Evolutionary conservation across 2,113 vertebrate genomes (phyloP).

Genomic region (Otolemur garnettii): DNA sequence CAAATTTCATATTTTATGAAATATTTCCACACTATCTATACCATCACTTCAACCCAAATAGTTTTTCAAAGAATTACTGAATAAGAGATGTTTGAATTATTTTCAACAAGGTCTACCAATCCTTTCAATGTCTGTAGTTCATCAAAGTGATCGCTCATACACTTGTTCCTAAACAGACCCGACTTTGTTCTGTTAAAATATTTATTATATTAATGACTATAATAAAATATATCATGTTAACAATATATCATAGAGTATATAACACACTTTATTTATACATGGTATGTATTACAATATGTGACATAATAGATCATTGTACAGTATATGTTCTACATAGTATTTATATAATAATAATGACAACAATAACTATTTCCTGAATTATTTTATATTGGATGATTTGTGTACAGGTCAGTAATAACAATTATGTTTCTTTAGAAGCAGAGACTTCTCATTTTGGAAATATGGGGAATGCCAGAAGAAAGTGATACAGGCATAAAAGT

Average conservation of each 20-base stretch:
- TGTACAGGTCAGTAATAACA: not conserved
- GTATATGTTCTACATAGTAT: not conserved
- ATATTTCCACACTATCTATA: not conserved
- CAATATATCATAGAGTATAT: not conserved
- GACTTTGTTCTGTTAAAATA: constrained; percentile 12
- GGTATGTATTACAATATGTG: not conserved
- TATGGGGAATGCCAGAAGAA: not conserved
- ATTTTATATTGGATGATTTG: not conserved
- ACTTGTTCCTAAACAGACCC: not conserved
- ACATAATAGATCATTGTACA: not conserved
- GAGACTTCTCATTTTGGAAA: not conserved
- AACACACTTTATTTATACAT: not conserved
- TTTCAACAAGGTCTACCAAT: not conserved
- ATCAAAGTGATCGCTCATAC: not conserved
- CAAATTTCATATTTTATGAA: not conserved
- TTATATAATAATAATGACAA: not conserved
- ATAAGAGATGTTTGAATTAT: not conserved
- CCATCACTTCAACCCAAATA: not conserved
- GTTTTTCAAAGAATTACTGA: not conserved
- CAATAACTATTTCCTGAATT: not conserved
- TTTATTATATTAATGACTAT: not conserved
- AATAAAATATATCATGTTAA: not conserved
- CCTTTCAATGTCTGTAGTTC: not conserved
- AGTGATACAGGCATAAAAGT: not conserved
- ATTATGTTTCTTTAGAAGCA: not conserved